These are phyloP conservation scores for Plestiodon gilberti DNA, from an alignment of 2,113 vertebrate species.

Conservation along the genomic window DNA sequence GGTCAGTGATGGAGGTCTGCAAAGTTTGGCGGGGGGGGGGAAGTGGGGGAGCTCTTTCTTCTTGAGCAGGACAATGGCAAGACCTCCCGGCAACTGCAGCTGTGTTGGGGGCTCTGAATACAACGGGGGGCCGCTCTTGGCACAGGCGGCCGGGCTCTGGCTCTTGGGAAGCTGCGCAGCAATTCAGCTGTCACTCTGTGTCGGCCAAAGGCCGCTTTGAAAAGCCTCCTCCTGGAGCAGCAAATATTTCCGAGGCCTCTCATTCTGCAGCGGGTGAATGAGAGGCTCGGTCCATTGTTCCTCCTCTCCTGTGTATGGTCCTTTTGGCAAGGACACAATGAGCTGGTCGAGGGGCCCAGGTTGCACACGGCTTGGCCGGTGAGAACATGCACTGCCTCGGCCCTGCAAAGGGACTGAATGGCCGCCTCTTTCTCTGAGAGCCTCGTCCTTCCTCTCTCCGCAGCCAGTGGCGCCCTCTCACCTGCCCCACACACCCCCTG, in stretches of 20 bases:
- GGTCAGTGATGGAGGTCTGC: constrained; percentile 77
- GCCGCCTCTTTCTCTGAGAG: constrained; percentile 57
- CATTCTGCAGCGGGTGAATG: constrained; percentile 70
- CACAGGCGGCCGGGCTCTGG: constrained; percentile 67
- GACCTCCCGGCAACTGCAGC: constrained; percentile 92
- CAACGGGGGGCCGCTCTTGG: constrained; percentile 70
- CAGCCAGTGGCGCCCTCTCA: too few relatives aligned
- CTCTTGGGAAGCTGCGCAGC: constrained; percentile 81
- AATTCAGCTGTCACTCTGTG: constrained; percentile 96
- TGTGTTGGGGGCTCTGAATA: constrained; percentile 81
- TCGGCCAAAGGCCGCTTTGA: constrained; percentile 81
- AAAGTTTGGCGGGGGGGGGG: constrained; percentile 48
- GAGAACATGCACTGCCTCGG: constrained; percentile 76
- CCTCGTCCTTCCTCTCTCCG: constrained; percentile 13
- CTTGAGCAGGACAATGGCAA: constrained; percentile 82
- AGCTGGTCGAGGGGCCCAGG: constrained; percentile 82
- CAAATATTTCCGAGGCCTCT: constrained; percentile 83
- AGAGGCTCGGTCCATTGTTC: constrained; percentile 83
- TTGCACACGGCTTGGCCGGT: constrained; percentile 85
- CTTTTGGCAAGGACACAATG: constrained; percentile 89
- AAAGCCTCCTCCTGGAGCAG: constrained; percentile 82
- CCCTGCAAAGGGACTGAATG: constrained; percentile 64
- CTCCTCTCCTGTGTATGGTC: constrained; percentile 82
- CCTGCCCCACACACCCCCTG: too few relatives aligned
- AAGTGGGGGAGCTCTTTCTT: constrained; percentile 70